phyloP scores from a whole-genome alignment of 2,888 invertebrate genomes.

The Buathra laborator region DNA sequence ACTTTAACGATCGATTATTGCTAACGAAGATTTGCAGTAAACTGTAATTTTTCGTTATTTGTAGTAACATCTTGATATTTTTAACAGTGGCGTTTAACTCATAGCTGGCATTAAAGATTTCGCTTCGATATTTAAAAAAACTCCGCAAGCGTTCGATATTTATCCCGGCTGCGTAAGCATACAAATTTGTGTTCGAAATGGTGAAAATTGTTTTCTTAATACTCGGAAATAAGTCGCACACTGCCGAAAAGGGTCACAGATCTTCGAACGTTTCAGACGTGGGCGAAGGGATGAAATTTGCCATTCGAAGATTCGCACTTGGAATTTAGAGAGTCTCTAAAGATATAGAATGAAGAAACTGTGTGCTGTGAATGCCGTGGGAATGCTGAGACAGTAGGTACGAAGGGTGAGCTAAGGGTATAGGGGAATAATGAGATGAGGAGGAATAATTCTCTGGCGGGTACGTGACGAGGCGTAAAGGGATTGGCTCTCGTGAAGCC shows the following conservation, averaged over 20 bases:
- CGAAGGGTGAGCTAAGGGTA: slow-evolving; percentile 18
- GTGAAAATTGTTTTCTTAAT: neutral
- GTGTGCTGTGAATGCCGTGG: neutral
- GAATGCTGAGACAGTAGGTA: slow-evolving; percentile 14
- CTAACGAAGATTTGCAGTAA: too few relatives aligned
- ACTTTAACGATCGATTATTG: too few relatives aligned
- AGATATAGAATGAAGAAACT: neutral
- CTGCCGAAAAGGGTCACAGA: neutral
- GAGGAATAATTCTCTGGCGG: slow-evolving; percentile 57
- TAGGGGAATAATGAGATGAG: slow-evolving; percentile 25
- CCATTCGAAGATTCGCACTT: neutral
- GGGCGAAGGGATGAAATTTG: neutral
- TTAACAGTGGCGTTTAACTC: too few relatives aligned
- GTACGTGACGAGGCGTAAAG: slow-evolving; percentile 66
- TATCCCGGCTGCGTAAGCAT: too few relatives aligned
- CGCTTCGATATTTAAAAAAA: too few relatives aligned
- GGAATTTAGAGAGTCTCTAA: slow-evolving; percentile 6
- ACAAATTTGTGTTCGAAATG: too few relatives aligned
- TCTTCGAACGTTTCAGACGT: neutral
- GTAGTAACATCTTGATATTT: too few relatives aligned
- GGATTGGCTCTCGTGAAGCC: slow-evolving; percentile 57
- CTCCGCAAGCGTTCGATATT: too few relatives aligned
- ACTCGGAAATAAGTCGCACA: neutral
- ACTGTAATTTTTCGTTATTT: too few relatives aligned
- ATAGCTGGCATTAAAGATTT: too few relatives aligned